Conservation (phyloP, 2,113 vertebrate genomes). For the Xenus cinereus region DNA sequence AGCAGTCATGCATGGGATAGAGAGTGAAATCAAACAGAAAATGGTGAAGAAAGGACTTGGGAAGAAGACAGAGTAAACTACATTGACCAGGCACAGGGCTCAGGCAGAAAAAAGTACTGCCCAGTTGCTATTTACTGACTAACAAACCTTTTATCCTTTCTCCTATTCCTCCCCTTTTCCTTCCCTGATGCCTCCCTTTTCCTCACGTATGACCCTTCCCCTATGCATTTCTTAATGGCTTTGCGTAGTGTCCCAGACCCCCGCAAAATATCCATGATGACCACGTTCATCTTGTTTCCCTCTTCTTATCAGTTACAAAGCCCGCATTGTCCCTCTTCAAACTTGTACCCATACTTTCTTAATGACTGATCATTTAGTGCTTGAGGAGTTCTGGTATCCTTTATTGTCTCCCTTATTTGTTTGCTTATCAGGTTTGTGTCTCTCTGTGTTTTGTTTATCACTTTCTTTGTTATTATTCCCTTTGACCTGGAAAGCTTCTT, state of each 20-base stretch:
- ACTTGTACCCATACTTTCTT: background rate
- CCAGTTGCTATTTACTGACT: background rate
- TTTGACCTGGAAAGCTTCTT: background rate
- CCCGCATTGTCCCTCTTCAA: background rate
- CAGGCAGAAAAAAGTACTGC: background rate
- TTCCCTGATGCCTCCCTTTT: background rate
- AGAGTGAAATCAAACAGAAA: background rate
- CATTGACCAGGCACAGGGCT: background rate
- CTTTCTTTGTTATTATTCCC: background rate
- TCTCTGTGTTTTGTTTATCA: background rate
- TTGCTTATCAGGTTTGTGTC: background rate
- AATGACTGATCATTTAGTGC: background rate
- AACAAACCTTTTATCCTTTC: background rate
- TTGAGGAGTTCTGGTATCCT: background rate
- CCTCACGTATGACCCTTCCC: background rate
- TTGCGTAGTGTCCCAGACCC: accelerated
- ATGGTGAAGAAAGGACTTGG: background rate
- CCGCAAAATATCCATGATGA: background rate
- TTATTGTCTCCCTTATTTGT: background rate
- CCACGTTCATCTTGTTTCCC: background rate
- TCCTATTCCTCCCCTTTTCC: accelerated
- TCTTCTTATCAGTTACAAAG: background rate
- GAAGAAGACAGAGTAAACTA: background rate
- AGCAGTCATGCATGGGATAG: background rate
- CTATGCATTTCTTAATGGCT: background rate